Evolutionary conservation across 2,888 invertebrate genomes (phyloP).

Genomic region (Callosobruchus maculatus): DNA sequence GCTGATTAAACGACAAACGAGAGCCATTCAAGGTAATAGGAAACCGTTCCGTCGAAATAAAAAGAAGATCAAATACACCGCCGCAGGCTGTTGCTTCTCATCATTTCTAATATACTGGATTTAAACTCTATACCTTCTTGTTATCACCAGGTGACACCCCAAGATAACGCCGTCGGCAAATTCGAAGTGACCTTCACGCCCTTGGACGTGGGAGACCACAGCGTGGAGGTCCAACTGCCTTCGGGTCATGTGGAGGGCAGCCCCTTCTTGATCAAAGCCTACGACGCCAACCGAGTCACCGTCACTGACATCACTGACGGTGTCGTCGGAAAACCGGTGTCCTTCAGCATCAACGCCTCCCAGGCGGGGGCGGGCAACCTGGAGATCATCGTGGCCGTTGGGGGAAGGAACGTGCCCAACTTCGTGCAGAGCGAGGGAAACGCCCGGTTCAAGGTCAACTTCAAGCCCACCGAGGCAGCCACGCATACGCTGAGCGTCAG

Average conservation of each 20-base stretch:
- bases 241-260: conserved; percentile 89
- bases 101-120: no score
- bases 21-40: no score
- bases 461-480: conserved; percentile 92
- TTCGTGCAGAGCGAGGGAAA: conserved; percentile 97
- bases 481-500: conserved; percentile 87
- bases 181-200: conserved; percentile 66
- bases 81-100: no score
- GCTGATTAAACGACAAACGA: no score
- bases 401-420: conserved; percentile 95
- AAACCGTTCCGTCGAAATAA: no score
- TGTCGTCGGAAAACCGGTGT: conserved; percentile 87
- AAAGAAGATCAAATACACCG: no score
- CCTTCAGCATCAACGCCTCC: conserved; percentile 85
- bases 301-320: conserved; percentile 91
- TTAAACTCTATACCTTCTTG: no score
- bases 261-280: conserved; percentile 93
- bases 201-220: conserved; percentile 89
- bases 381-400: conserved; percentile 96
- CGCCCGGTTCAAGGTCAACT: conserved; percentile 90
- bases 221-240: conserved; percentile 70
- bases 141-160: conserved; percentile 41
- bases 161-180: conserved; percentile 49
- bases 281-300: conserved; percentile 91
- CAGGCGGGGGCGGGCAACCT: conserved; percentile 89